These are phyloP conservation scores for Myripristis jacobus DNA, from an alignment of 2,797 vertebrate genomes.

Conservation along the genomic window DNA sequence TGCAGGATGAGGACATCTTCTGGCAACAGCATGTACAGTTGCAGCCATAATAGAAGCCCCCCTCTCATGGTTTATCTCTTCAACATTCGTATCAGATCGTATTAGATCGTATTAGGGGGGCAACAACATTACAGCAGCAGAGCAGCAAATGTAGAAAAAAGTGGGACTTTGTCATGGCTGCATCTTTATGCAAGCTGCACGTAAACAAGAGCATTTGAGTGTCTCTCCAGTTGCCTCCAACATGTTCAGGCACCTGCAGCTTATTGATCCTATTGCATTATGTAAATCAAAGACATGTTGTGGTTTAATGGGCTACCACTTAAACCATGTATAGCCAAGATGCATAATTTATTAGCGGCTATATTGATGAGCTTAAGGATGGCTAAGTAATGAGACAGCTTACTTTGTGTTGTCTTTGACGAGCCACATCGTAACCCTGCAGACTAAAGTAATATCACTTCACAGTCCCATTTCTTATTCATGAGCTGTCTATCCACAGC, in stretches of 20 bases:
- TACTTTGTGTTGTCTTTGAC: conserved; percentile 13
- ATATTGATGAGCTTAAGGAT: not conserved
- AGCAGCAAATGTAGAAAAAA: conserved; percentile 1
- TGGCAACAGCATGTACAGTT: not conserved
- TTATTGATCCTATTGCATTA: conserved; percentile 44
- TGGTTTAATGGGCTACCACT: conserved; percentile 53
- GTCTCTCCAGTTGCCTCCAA: not conserved
- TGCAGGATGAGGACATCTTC: not conserved
- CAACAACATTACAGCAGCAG: not conserved
- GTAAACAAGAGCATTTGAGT: conserved; percentile 7
- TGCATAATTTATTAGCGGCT: conserved; percentile 51
- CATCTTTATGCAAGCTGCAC: not conserved
- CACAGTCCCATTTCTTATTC: not conserved
- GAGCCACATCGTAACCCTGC: conserved; percentile 16
- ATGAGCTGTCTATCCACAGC: not conserved
- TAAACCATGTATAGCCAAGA: not conserved
- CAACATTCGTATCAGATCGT: not conserved
- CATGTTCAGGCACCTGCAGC: conserved; percentile 9
- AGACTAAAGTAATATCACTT: not conserved
- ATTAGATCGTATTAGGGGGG: no score
- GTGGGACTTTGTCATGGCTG: no score
- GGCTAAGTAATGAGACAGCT: conserved; percentile 7
- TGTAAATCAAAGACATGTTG: conserved; percentile 44
- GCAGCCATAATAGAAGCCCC: not conserved
- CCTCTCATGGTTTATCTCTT: not conserved